Percentiles rank a stretch among this genome's conserved stretches.
Evolutionary conservation across 2,113 vertebrate genomes (phyloP).

Genomic region (Cairina moschata): DNA sequence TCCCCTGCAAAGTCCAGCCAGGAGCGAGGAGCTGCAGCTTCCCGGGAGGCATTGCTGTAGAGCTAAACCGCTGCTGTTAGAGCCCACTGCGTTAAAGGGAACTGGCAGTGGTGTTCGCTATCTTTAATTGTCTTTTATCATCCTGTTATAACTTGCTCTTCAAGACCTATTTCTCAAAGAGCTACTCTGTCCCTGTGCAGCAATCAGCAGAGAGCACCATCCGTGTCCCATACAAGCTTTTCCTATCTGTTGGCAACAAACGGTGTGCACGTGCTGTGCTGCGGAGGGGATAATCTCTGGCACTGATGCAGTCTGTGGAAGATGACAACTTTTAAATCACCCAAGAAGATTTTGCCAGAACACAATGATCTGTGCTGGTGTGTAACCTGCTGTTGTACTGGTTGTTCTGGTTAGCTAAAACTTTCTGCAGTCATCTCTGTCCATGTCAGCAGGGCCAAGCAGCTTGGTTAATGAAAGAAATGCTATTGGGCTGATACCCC

Average conservation of each 20-base stretch:
- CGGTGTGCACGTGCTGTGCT: background rate
- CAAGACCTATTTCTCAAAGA: rapidly evolving
- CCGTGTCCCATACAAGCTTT: background rate
- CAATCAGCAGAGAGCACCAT: background rate
- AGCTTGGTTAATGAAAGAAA: background rate
- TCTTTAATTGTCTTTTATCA: background rate
- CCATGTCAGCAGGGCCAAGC: background rate
- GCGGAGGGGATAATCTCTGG: background rate
- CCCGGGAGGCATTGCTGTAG: background rate
- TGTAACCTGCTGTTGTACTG: background rate
- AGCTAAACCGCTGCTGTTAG: background rate
- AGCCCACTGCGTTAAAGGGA: background rate
- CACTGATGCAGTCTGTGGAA: background rate
- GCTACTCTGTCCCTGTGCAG: background rate
- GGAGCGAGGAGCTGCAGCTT: background rate
- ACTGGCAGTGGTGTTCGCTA: background rate
- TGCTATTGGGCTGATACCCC: too few relatives aligned
- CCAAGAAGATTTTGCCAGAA: background rate
- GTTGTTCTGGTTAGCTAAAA: background rate
- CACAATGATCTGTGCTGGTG: rapidly evolving
- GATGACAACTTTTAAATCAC: background rate
- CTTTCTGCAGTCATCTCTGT: background rate
- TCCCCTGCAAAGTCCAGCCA: background rate
- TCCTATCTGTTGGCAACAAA: background rate
- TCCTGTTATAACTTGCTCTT: background rate